phyloP scores from a whole-genome alignment of 2,888 invertebrate genomes.

The Hyles lineata region DNA sequence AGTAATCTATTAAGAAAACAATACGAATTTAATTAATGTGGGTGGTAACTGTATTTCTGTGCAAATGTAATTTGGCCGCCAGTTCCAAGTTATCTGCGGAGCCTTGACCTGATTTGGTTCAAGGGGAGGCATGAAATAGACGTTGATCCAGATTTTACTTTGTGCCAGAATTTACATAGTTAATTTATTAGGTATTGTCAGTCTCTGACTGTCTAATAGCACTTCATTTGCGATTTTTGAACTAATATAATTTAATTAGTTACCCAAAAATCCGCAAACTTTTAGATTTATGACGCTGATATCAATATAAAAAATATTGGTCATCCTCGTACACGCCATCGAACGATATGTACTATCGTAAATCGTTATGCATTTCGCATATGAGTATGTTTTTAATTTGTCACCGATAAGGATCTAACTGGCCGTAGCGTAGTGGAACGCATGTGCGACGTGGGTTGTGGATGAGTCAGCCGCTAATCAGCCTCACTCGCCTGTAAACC shows the following conservation, averaged over 20 bases:
- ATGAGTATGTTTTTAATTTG: background rate
- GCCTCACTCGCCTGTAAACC: background rate
- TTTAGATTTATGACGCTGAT: too few relatives aligned
- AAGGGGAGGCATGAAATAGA: background rate
- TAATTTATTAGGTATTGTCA: background rate
- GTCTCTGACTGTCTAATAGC: background rate
- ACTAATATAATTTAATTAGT: too few relatives aligned
- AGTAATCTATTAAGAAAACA: constrained; percentile 5
- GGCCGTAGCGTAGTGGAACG: background rate
- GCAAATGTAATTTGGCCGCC: background rate
- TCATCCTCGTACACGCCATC: too few relatives aligned
- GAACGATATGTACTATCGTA: background rate
- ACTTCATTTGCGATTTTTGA: background rate
- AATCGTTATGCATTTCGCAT: background rate
- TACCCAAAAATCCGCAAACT: too few relatives aligned
- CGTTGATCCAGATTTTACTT: background rate
- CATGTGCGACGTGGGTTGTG: background rate
- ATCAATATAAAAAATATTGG: too few relatives aligned
- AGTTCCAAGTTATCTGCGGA: constrained; percentile 1
- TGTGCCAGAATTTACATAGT: background rate
- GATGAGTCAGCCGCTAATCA: constrained; percentile 18
- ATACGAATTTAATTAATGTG: constrained; percentile 15
- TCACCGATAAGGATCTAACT: constrained; percentile 10
- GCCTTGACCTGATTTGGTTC: constrained; percentile 12
- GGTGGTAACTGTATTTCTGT: background rate